phyloP scores from a whole-genome alignment of 2,888 invertebrate genomes.

The Himalopsyche kuldschensis region DNA sequence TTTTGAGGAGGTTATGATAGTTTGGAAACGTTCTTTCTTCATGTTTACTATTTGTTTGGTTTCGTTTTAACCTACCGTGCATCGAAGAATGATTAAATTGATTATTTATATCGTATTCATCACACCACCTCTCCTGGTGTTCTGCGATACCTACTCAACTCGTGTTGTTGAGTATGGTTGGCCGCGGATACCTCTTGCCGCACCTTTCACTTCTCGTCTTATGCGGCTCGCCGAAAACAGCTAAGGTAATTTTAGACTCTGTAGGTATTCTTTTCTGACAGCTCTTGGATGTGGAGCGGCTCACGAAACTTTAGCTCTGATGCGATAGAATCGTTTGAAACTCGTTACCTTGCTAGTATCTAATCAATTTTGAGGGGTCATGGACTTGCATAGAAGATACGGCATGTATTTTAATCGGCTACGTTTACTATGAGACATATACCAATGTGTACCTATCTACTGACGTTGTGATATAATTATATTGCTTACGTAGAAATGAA shows the following conservation, averaged over 20 bases:
- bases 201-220: slow-evolving; percentile 1
- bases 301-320: neutral
- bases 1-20: no score
- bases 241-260: neutral
- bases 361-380: no score
- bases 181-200: neutral
- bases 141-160: neutral
- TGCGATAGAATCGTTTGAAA: no score
- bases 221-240: neutral
- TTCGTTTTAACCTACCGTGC: neutral
- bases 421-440: no score
- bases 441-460: no score
- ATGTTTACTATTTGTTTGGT: neutral
- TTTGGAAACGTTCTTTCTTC: no score
- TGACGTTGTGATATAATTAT: no score
- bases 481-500: no score
- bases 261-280: neutral
- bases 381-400: no score
- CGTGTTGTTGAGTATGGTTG: no score
- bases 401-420: no score
- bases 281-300: neutral
- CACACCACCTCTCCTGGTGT: neutral
- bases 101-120: neutral
- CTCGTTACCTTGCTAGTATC: no score
- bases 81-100: neutral